These are phyloP conservation scores for Sialia sialis DNA, from an alignment of 2,113 vertebrate species.

Conservation along the genomic window DNA sequence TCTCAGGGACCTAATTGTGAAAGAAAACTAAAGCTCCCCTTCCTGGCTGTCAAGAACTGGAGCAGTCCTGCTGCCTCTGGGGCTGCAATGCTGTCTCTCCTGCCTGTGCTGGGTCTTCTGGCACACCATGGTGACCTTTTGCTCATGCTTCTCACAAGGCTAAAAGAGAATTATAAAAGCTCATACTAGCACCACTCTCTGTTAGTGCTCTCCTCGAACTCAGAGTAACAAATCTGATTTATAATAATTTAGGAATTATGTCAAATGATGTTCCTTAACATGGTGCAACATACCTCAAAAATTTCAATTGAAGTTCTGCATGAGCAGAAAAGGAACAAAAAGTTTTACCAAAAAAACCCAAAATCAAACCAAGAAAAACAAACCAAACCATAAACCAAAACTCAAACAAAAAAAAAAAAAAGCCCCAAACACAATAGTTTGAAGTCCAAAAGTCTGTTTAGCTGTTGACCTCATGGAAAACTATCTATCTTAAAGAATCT, in stretches of 20 bases:
- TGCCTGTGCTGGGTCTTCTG: neutral
- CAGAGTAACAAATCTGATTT: neutral
- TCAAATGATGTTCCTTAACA: neutral
- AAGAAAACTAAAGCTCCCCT: conserved; percentile 3
- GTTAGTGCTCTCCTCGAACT: neutral
- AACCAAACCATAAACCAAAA: neutral
- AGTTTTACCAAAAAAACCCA: neutral
- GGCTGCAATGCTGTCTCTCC: neutral
- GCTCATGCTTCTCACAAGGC: neutral
- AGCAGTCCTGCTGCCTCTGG: neutral
- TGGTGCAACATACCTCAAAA: neutral
- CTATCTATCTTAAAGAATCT: neutral
- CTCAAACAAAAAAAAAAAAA: neutral
- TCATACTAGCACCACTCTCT: neutral
- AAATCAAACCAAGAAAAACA: neutral
- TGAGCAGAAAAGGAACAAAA: neutral
- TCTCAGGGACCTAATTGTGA: neutral
- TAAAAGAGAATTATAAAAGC: neutral
- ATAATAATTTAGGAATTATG: neutral
- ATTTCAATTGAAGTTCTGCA: neutral
- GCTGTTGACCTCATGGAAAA: neutral
- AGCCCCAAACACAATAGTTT: neutral
- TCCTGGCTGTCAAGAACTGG: neutral
- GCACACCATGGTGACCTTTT: neutral
- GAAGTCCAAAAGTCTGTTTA: neutral